Evolutionary conservation across 2,113 vertebrate genomes (phyloP).

Genomic region (Trichomycterus rosablanca): DNA sequence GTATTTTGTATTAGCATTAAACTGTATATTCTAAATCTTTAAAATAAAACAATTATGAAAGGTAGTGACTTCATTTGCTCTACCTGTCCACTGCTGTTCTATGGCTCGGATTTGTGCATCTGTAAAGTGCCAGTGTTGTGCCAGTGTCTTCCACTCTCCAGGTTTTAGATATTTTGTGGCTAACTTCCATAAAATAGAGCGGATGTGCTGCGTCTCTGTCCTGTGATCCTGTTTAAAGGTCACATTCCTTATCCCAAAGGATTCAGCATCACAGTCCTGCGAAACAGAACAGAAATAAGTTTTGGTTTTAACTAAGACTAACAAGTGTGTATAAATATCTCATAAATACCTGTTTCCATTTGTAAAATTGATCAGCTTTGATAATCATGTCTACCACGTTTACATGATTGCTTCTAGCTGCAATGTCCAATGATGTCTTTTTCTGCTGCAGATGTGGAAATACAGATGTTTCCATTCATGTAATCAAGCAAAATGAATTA

Average conservation of each 20-base stretch:
- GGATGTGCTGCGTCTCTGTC: slow-evolving; percentile 77
- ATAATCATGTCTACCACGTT: slow-evolving; percentile 86
- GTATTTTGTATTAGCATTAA: no score
- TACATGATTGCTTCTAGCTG: slow-evolving; percentile 78
- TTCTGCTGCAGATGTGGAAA: slow-evolving; percentile 76
- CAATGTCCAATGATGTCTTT: slow-evolving; percentile 80
- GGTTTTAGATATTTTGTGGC: slow-evolving; percentile 75
- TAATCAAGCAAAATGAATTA: no score
- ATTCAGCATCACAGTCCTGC: slow-evolving; percentile 66
- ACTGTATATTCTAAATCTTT: no score
- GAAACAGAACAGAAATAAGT: no score
- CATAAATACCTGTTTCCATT: slow-evolving; percentile 79
- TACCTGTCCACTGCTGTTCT: slow-evolving; percentile 90
- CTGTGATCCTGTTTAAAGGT: slow-evolving; percentile 82
- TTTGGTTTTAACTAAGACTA: no score
- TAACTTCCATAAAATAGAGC: slow-evolving; percentile 77
- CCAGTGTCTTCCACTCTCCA: slow-evolving; percentile 82
- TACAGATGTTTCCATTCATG: no score
- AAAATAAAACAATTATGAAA: no score
- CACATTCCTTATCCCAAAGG: slow-evolving; percentile 63
- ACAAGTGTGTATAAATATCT: no score
- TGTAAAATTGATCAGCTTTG: slow-evolving; percentile 85
- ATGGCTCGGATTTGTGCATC: slow-evolving; percentile 78
- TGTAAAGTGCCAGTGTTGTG: slow-evolving; percentile 79
- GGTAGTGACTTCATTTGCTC: no score